Evolutionary conservation across 2,113 vertebrate genomes (phyloP).

Genomic region (Rhodinocichla rosea): DNA sequence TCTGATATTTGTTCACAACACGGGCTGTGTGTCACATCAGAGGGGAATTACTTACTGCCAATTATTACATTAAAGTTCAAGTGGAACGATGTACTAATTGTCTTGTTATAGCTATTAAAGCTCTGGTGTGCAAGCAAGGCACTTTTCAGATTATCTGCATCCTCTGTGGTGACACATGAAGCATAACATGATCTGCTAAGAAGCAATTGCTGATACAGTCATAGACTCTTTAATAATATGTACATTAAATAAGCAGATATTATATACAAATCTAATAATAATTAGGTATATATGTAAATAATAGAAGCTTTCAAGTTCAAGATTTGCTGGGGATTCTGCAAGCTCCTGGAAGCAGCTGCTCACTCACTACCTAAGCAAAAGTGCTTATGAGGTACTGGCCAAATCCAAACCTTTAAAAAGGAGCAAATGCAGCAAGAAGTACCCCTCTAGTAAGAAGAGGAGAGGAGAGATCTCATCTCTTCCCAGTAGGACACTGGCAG

Average conservation of each 20-base stretch:
- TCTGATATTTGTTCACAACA: neutral
- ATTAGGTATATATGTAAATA: neutral
- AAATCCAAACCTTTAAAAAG: neutral
- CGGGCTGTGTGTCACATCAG: neutral
- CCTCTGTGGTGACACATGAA: neutral
- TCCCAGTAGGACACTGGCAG: neutral
- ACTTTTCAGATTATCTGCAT: slow-evolving; percentile 2
- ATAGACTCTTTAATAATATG: neutral
- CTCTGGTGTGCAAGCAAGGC: slow-evolving; percentile 37
- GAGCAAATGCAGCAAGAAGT: neutral
- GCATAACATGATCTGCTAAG: neutral
- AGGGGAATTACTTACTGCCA: slow-evolving; percentile 20
- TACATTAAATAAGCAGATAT: neutral
- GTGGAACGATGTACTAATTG: slow-evolving; percentile 55
- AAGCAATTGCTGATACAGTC: neutral
- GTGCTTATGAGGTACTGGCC: neutral
- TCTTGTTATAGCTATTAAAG: slow-evolving; percentile 59
- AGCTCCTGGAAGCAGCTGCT: neutral
- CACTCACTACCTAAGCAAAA: neutral
- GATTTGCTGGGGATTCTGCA: neutral
- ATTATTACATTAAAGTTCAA: slow-evolving; percentile 52
- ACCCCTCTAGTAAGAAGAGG: too few species aligned
- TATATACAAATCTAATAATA: neutral
- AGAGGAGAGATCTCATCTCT: neutral
- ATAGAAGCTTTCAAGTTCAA: neutral